Evolutionary conservation across 2,888 invertebrate genomes (phyloP).

Genomic region (Drosophila histrio): DNA sequence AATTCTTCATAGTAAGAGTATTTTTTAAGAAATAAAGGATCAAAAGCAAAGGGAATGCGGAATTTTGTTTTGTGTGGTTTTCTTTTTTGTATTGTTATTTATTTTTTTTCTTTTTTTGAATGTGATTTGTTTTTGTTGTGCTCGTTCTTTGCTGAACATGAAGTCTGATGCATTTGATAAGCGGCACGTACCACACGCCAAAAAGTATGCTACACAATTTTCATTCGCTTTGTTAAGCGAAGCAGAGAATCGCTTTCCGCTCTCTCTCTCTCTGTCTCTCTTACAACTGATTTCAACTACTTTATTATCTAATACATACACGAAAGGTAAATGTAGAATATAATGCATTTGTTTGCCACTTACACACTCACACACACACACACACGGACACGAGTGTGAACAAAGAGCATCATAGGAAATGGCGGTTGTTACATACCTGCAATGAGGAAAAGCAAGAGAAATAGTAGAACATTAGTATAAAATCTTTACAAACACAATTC

Average conservation of each 20-base stretch:
- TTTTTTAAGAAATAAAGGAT: constrained; percentile 19
- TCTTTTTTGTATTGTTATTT: constrained; percentile 5
- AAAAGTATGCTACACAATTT: constrained; percentile 56
- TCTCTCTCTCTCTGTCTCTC: constrained; percentile 8
- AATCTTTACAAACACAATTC: constrained; percentile 51
- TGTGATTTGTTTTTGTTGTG: constrained; percentile 12
- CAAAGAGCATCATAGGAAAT: constrained; percentile 54
- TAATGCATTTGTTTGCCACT: constrained; percentile 71
- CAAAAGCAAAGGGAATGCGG: constrained; percentile 26
- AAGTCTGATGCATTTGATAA: constrained; percentile 75
- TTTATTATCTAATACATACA: constrained; percentile 65
- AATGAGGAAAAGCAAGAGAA: constrained; percentile 50
- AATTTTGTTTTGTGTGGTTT: constrained; percentile 17
- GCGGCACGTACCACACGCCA: constrained; percentile 73
- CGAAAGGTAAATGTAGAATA: constrained; percentile 27
- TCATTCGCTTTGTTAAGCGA: constrained; percentile 43
- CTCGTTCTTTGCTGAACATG: constrained; percentile 45
- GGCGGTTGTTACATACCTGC: constrained; percentile 67
- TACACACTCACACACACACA: constrained; percentile 27
- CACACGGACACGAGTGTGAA: neutral
- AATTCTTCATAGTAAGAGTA: constrained; percentile 11
- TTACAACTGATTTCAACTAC: constrained; percentile 56
- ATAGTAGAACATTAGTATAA: constrained; percentile 54
- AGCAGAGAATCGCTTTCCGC: constrained; percentile 20
- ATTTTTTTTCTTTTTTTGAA: neutral